Evolutionary conservation across 2,113 vertebrate genomes (phyloP).

Genomic region (Oryzias woworae): DNA sequence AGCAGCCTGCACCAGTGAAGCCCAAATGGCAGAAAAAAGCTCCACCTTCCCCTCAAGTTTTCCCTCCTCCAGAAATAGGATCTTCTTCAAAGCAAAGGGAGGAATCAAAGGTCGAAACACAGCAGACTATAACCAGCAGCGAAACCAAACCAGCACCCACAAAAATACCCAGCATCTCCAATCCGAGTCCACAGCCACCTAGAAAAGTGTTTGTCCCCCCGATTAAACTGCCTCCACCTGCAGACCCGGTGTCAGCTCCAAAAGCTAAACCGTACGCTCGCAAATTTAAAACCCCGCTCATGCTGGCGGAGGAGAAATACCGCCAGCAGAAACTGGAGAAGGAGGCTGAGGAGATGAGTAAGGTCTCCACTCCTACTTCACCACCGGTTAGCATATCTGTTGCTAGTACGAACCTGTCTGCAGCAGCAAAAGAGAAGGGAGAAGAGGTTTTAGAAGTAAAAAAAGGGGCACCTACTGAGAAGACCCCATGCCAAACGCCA

Average conservation of each 20-base stretch:
- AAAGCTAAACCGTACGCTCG: conserved; percentile 77
- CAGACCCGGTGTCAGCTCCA: conserved; percentile 53
- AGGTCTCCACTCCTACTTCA: conserved; percentile 60
- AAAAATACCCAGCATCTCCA: conserved; percentile 49
- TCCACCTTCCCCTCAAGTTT: conserved; percentile 47
- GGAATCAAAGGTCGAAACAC: conserved; percentile 33
- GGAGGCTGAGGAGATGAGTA: conserved; percentile 77
- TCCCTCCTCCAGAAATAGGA: conserved; percentile 25
- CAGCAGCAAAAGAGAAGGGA: conserved; percentile 29
- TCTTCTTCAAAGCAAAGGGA: conserved; percentile 19
- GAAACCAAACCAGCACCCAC: conserved; percentile 36
- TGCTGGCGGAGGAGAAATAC: conserved; percentile 90
- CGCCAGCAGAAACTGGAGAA: conserved; percentile 76
- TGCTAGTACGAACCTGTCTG: conserved; percentile 9
- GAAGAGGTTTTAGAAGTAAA: conserved; percentile 28
- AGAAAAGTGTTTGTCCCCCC: conserved; percentile 73
- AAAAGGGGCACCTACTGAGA: conserved; percentile 43
- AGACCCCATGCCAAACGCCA: conserved; percentile 57
- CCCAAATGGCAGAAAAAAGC: conserved; percentile 74
- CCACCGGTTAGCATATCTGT: conserved; percentile 33
- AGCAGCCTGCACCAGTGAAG: conserved; percentile 64
- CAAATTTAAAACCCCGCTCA: conserved; percentile 93
- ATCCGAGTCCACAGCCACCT: conserved; percentile 51
- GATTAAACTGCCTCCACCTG: conserved; percentile 78
- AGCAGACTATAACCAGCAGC: conserved; percentile 42